Evolutionary conservation across 2,888 invertebrate species (phyloP).

Genomic region (Drosophila incognita): DNA sequence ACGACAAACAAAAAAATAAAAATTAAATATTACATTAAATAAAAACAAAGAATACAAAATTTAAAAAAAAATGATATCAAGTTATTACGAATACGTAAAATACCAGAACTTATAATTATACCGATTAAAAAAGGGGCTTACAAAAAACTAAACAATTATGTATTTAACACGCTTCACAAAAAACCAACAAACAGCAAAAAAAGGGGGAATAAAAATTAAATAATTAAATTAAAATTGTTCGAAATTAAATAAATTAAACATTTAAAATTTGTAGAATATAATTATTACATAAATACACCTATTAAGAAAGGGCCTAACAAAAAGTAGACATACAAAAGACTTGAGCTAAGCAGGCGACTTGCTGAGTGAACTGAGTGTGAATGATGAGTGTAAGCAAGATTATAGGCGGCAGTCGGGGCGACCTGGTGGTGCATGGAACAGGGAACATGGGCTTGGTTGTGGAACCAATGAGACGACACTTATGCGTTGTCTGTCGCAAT

Average conservation of each 20-base stretch:
- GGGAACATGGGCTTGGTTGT: conserved; percentile 12
- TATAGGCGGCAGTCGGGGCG: background rate
- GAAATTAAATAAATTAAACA: background rate
- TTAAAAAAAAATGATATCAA: background rate
- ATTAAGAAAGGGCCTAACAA: background rate
- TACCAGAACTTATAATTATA: background rate
- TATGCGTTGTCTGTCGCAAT: conserved; percentile 61
- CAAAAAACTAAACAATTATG: conserved; percentile 17
- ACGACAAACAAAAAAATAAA: background rate
- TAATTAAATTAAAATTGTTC: background rate
- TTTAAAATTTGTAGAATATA: background rate
- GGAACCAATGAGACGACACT: conserved; percentile 15
- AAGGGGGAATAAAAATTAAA: background rate
- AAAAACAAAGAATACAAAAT: background rate
- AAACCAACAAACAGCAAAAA: conserved; percentile 33
- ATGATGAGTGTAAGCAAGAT: conserved; percentile 43
- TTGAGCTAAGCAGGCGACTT: conserved; percentile 20
- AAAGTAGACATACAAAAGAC: background rate
- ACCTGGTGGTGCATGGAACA: conserved; percentile 29
- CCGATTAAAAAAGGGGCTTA: background rate
- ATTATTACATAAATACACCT: background rate
- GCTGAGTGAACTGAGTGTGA: conserved; percentile 44
- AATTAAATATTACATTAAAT: background rate
- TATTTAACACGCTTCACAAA: conserved; percentile 46
- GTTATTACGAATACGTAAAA: background rate